Base-by-base conservation (phyloP, 2,113 vertebrate genomes). In the Sigmodon hispidus region DNA sequence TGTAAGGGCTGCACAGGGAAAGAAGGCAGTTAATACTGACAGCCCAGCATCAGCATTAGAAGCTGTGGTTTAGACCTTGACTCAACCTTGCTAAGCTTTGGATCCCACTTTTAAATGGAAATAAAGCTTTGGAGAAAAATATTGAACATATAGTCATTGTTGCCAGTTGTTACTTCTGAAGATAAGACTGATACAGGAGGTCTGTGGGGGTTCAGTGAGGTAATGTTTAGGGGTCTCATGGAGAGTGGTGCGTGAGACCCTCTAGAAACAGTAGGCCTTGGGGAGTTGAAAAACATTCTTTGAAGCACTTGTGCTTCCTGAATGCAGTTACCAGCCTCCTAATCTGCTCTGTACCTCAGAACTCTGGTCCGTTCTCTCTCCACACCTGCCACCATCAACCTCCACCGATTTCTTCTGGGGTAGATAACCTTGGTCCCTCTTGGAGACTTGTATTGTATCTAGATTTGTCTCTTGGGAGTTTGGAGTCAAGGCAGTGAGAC, bases 381-480 rank as follows among this genome's bases (percentile, higher is more conserved):
- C 2, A 10, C 9, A 40, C 48, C 24, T 17, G 6, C 70, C 57
- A 40, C 67, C 4, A 7, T 21, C n/a, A 80, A 31, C 69, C 10
- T 77, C 83, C 31, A 34, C 43, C 21, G 50, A 10, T 52, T 4
- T 36, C 6, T 36, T 15, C 48, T 31, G 59, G 4, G 57, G 26
- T 21, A 72, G 77, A 76, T 19, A 45, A 81, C 43, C 50, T 70
- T 31, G n/a, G 45, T 45, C 52, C 59, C 31, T 19, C 59, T 59
- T 52, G 65, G 80, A n/a, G 61, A 86, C 57, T 55, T 65, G 55
- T n/a, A 34, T 24, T 43, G 15, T 36, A 65, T 22, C 61, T 17
- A 17, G 48, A 79, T 89, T 93, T 52, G 24, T 86, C 86, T 95
- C 50, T 89, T 88, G 86, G 63, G 57, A 92, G 69, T 65, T 10